A percentile compares a stretch with the other conserved stretches of the same genome.
These are phyloP conservation scores for Pachycephus smyrnensis DNA, from an alignment of 2,888 invertebrate species.

Conservation along the genomic window DNA sequence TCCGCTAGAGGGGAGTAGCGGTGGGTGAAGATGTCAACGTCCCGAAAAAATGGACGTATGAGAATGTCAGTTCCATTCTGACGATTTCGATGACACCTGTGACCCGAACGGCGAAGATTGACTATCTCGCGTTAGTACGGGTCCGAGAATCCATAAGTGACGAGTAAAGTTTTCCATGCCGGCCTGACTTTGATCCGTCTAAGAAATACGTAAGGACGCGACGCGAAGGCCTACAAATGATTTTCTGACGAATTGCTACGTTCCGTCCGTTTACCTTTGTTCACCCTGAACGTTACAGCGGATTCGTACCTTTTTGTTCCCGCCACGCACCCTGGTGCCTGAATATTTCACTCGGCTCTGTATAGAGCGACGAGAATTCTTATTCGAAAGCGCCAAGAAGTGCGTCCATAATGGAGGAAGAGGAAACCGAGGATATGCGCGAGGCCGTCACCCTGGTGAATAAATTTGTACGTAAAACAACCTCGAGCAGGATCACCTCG, in stretches of 20 bases:
- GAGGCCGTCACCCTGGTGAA: conserved; percentile 38
- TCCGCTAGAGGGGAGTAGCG: neutral
- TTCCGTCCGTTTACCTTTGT: neutral
- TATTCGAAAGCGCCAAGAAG: neutral
- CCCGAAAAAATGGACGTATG: neutral
- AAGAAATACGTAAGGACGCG: neutral
- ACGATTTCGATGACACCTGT: neutral
- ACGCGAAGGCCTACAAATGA: conserved; percentile 30
- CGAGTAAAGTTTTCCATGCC: neutral
- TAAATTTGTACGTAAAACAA: conserved; percentile 28
- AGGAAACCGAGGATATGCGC: conserved; percentile 55
- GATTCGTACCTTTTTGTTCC: neutral
- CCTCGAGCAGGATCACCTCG: conserved; percentile 24
- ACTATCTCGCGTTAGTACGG: neutral
- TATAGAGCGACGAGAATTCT: neutral
- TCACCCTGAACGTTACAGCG: neutral
- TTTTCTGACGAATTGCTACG: conserved; percentile 40
- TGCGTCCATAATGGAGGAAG: conserved; percentile 53
- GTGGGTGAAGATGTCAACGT: neutral
- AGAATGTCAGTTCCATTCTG: neutral
- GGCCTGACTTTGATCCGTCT: neutral
- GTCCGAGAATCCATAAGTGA: neutral
- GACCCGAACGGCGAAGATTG: neutral
- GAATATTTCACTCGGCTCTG: neutral
- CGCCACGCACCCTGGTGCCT: neutral